Evolutionary conservation across 1,140 invertebrate genomes (phyloP).

Genomic region (Trissolcus basalis): DNA sequence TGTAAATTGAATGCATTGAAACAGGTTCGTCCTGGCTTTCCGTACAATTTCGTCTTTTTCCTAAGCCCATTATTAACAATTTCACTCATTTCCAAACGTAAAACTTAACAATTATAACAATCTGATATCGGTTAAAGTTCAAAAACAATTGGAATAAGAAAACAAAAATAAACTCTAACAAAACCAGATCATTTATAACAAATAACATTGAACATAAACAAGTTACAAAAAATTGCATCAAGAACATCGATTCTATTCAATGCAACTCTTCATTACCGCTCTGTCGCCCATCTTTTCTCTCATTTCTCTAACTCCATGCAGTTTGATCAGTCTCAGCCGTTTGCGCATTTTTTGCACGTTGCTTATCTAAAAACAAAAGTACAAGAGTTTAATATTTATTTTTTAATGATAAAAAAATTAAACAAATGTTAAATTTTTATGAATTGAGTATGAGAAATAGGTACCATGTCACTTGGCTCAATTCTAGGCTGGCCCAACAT

Average conservation of each 20-base stretch:
- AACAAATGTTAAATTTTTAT: too few species aligned
- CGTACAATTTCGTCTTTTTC: slow-evolving; percentile 63
- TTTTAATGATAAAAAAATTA: too few species aligned
- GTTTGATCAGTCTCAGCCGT: slow-evolving; percentile 74
- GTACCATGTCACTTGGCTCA: slow-evolving; percentile 76
- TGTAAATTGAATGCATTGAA: slow-evolving; percentile 67
- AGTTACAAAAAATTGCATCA: background rate
- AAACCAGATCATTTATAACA: too few species aligned
- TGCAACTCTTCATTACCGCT: slow-evolving; percentile 17
- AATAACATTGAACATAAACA: slow-evolving; percentile 2
- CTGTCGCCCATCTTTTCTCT: slow-evolving; percentile 6
- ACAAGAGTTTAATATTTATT: too few species aligned
- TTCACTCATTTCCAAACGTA: slow-evolving; percentile 44
- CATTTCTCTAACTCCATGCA: slow-evolving; percentile 73
- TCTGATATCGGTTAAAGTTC: background rate
- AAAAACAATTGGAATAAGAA: background rate
- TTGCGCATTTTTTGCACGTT: slow-evolving; percentile 74
- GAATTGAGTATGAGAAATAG: background rate
- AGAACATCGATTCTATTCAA: too few species aligned
- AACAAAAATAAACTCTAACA: background rate
- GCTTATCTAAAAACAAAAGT: slow-evolving; percentile 35
- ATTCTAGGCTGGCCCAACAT: slow-evolving; percentile 74
- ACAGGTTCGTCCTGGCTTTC: slow-evolving; percentile 66
- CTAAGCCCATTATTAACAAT: slow-evolving; percentile 66
- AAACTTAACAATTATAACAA: slow-evolving; percentile 24